Conservation (phyloP, 2,888 invertebrate species). For the Amphipoea oculea region DNA sequence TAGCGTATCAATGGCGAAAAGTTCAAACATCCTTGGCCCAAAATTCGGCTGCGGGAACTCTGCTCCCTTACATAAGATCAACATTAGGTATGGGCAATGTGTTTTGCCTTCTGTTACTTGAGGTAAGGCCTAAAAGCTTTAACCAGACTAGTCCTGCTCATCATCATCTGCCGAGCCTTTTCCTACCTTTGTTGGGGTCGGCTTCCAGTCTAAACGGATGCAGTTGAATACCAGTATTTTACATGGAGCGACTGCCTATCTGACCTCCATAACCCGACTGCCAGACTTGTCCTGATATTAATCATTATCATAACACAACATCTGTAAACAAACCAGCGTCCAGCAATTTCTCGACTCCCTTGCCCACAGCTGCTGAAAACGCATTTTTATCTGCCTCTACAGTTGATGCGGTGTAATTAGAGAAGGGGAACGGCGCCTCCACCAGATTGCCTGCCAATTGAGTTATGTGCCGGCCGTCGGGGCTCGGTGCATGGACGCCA, state of each 20-base stretch:
- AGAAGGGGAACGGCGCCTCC: conserved; percentile 76
- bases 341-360: conserved; percentile 18
- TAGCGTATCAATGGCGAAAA: neutral
- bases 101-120: neutral
- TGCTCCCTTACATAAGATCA: neutral
- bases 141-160: too few relatives aligned
- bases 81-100: neutral
- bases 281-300: neutral
- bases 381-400: conserved; percentile 57
- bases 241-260: too few relatives aligned
- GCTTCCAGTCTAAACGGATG: too few relatives aligned
- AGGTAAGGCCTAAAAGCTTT: neutral
- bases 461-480: conserved; percentile 76
- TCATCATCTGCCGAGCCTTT: too few relatives aligned
- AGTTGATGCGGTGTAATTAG: conserved; percentile 67
- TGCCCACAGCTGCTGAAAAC: conserved; percentile 38
- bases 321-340: neutral
- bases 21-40: neutral
- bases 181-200: too few relatives aligned
- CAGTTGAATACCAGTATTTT: too few relatives aligned
- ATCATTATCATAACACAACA: neutral
- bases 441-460: conserved; percentile 86
- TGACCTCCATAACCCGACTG: too few relatives aligned
- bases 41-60: neutral
- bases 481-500: conserved; percentile 34